A percentile compares a stretch with the other conserved stretches of the same genome.
Conservation (phyloP, 2,888 invertebrate species). For the Ennomos quercinarius region DNA sequence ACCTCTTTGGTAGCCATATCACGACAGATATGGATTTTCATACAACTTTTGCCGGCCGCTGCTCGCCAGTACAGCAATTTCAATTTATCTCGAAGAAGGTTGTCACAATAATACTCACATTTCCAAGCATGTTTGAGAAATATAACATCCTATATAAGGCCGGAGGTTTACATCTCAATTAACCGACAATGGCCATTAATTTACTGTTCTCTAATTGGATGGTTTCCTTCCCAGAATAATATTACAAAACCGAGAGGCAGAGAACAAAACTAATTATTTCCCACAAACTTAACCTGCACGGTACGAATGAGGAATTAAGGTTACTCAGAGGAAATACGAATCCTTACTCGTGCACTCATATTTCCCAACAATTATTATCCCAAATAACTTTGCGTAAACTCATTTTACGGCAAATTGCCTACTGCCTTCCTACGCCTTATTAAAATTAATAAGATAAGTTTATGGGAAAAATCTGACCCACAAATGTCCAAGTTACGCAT, state of each 20-base stretch:
- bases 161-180: background rate
- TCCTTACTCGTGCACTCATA: constrained; percentile 49
- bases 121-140: too few relatives aligned
- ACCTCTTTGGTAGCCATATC: too few relatives aligned
- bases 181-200: constrained; percentile 10
- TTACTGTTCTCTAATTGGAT: constrained; percentile 25
- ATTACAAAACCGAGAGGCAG: constrained; percentile 21
- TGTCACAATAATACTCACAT: too few relatives aligned
- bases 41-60: too few relatives aligned
- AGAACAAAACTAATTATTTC: constrained; percentile 35
- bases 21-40: too few relatives aligned
- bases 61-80: too few relatives aligned
- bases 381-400: constrained; percentile 60
- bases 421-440: constrained; percentile 49
- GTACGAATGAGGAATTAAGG: constrained; percentile 42
- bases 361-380: constrained; percentile 61
- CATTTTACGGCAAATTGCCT: constrained; percentile 58
- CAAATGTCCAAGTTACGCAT: constrained; percentile 37
- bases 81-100: too few relatives aligned
- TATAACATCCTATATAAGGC: too few relatives aligned
- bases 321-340: constrained; percentile 42
- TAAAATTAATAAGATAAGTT: constrained; percentile 61
- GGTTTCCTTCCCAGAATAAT: constrained; percentile 19
- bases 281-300: constrained; percentile 30
- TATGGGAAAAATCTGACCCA: constrained; percentile 44